Base-by-base conservation (phyloP, 2,113 vertebrate genomes). In the Manacus vitellinus region DNA sequence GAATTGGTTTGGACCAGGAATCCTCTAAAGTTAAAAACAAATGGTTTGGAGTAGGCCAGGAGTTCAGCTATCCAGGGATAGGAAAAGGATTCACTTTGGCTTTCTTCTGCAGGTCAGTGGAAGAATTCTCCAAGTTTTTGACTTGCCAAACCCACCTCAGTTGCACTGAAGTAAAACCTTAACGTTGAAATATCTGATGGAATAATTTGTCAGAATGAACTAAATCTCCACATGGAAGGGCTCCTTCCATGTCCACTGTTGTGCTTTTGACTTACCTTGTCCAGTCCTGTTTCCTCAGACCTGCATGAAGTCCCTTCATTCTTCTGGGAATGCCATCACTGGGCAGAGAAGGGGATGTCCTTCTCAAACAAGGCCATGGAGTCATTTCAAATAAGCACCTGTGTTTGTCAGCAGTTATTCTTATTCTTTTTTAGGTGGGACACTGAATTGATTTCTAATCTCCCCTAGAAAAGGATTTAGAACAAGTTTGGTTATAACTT, bases 171-270 rank as follows among this genome's bases (percentile, higher is more conserved):
- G 35, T 59, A 65, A 80, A 90, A 14, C 17, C 21, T 59, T 41
- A 9, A 14, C 44, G 19, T 58, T 72, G 59, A 59, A 79, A 75
- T 23, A 76, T 28, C 49, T 46, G 33, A 55, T 77, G 74, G 65
- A 81, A 78, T 65, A 33, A 52, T 0, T 0, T 62, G 47, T 52
- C 46, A 61, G 49, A 56, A 61, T 31, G 30, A 81, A 46, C 30
- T 82, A 24, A 52, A 35, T 61, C 63, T 59, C 52, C 54, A 8
- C 0, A 0, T 1, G 1, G 30, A 30, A 92, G 25, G 21, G 39
- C 16, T 21, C 35, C 17, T 72, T 62, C 67, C 23, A 5, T 8
- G 30, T 43, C 49, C 12, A 5, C 33, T 4, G 1, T 31, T 9
- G 7, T 21, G 65, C 51, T 66, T 77, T 73, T 65, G 28, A 8